Conservation (phyloP, 2,888 invertebrate genomes). For the Keiferia lycopersicella region DNA sequence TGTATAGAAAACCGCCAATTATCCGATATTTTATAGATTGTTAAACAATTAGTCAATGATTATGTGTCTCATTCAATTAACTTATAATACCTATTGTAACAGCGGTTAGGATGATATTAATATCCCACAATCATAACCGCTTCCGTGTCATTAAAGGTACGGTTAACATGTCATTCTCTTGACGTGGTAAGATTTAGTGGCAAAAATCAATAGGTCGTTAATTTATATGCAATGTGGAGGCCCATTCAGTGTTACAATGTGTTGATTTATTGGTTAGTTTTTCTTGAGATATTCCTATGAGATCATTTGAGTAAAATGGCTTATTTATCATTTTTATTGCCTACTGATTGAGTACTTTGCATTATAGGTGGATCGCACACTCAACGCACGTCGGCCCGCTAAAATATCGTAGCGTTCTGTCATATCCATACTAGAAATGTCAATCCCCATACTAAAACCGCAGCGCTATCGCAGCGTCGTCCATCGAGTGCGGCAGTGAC, state of each 20-base stretch:
- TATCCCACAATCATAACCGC: background rate
- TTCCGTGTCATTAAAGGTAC: constrained; percentile 4
- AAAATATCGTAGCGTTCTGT: no score
- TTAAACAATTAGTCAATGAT: background rate
- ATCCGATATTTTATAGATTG: background rate
- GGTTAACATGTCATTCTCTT: constrained; percentile 8
- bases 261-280: background rate
- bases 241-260: background rate
- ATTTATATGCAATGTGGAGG: background rate
- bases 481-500: no score
- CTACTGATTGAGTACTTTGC: background rate
- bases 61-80: constrained; percentile 15
- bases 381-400: no score
- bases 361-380: no score
- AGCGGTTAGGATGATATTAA: constrained; percentile 6
- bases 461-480: no score
- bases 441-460: no score
- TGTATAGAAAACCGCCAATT: constrained; percentile 12
- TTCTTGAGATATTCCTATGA: background rate
- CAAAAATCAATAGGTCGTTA: constrained; percentile 9
- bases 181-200: constrained; percentile 9
- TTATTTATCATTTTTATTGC: background rate
- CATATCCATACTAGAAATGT: no score
- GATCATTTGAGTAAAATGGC: background rate
- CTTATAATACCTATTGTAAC: background rate